Evolutionary conservation across 1,140 invertebrate genomes (phyloP).

Genomic region (Neotoxoptera formosana): DNA sequence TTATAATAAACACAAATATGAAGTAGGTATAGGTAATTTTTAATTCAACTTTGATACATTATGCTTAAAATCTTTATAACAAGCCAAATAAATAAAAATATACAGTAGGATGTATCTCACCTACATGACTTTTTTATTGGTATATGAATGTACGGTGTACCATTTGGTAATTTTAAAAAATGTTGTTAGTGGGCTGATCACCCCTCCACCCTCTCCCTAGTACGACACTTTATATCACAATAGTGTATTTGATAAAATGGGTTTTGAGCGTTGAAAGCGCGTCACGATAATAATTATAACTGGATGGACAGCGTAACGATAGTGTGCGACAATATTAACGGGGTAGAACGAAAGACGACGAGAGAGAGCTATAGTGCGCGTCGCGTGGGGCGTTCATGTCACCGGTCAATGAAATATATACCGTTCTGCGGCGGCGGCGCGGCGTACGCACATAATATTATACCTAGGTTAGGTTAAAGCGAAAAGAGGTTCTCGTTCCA

Average conservation of each 20-base stretch:
- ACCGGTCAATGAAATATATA: constrained; percentile 16
- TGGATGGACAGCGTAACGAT: neutral
- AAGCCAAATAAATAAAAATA: no score
- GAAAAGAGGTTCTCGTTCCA: neutral
- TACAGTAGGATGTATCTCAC: no score
- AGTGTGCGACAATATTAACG: neutral
- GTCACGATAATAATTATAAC: neutral
- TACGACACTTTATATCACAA: no score
- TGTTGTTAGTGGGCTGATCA: no score
- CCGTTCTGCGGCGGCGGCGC: neutral
- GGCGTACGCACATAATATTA: neutral
- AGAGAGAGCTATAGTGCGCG: neutral
- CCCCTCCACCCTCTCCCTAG: no score
- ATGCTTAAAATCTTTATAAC: no score
- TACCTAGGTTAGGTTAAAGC: neutral
- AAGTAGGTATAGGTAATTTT: no score
- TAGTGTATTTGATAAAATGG: neutral
- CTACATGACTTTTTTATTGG: no score
- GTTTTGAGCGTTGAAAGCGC: neutral
- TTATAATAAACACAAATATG: no score
- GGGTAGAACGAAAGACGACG: neutral
- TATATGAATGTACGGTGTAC: no score
- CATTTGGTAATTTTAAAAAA: no score
- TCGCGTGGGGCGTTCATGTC: constrained; percentile 14
- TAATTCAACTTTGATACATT: no score